Conservation (phyloP, 2,113 vertebrate species). For the Platysternon megacephalum region DNA sequence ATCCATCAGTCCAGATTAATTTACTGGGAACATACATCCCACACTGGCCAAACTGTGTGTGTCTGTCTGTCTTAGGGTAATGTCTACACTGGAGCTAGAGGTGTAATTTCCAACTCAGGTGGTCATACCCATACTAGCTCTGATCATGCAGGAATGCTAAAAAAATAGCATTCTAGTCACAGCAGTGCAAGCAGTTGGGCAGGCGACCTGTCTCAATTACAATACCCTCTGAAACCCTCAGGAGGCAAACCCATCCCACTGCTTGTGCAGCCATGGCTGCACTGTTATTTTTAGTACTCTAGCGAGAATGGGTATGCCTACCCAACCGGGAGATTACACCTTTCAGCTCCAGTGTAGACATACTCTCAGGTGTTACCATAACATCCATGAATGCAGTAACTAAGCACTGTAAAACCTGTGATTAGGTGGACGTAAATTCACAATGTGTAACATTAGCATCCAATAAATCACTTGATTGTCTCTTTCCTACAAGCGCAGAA, state of each 20-base stretch:
- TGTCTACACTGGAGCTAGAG: not conserved
- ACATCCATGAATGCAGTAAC: not conserved
- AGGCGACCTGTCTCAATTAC: not conserved
- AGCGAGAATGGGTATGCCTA: not conserved
- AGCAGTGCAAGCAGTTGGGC: not conserved
- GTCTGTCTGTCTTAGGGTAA: not conserved
- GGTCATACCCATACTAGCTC: not conserved
- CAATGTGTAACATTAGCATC: not conserved
- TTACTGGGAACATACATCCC: too few relatives aligned
- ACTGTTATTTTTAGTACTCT: accelerated
- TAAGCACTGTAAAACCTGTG: not conserved
- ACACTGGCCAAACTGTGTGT: accelerated
- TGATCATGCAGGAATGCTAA: not conserved
- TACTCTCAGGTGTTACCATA: not conserved
- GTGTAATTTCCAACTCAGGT: not conserved
- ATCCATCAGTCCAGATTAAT: not conserved
- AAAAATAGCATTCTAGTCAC: not conserved
- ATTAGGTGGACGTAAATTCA: not conserved
- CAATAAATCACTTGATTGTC: not conserved
- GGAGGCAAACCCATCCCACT: not conserved
- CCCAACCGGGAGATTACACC: not conserved
- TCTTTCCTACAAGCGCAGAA: not conserved
- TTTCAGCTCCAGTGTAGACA: not conserved
- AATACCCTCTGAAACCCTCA: not conserved
- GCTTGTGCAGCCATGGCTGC: accelerated